A percentile compares a stretch with the other conserved stretches of the same genome.
These are phyloP conservation scores for Notarius lentiginosus DNA, from an alignment of 2,113 vertebrate genomes.

Conservation along the genomic window DNA sequence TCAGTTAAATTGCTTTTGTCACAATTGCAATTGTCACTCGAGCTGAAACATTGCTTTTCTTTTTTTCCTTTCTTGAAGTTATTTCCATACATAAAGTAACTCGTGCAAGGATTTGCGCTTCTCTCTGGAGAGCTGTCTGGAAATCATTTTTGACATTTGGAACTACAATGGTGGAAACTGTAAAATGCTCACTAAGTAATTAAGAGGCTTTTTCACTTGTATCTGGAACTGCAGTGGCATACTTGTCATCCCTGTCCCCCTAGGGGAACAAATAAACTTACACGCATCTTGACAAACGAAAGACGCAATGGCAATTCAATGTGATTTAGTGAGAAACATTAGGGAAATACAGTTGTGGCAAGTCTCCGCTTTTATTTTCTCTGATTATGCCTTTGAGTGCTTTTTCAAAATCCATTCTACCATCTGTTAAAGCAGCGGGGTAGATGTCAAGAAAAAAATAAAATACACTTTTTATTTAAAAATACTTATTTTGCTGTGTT, in stretches of 20 bases:
- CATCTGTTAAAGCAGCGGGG: constrained; percentile 34
- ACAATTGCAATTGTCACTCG: constrained; percentile 20
- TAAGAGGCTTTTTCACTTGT: constrained; percentile 60
- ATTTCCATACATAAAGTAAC: constrained; percentile 17
- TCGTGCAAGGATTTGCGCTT: background rate
- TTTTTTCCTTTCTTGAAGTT: constrained; percentile 15
- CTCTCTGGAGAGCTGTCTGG: constrained; percentile 33
- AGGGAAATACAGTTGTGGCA: constrained; percentile 62
- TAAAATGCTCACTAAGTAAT: constrained; percentile 64
- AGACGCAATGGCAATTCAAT: constrained; percentile 54
- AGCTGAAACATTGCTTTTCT: constrained; percentile 14
- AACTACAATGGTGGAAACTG: constrained; percentile 49
- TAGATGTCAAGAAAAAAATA: background rate
- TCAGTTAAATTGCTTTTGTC: constrained; percentile 24
- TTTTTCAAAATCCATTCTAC: constrained; percentile 11
- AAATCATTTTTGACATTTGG: constrained; percentile 47
- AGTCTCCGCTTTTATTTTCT: constrained; percentile 61
- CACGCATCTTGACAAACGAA: constrained; percentile 65
- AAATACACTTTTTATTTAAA: background rate
- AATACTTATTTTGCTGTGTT: constrained; percentile 24
- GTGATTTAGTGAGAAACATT: constrained; percentile 57
- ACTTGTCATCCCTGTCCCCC: constrained; percentile 51
- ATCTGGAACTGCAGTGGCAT: constrained; percentile 57
- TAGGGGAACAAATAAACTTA: constrained; percentile 55
- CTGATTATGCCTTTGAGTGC: constrained; percentile 49